Conservation (phyloP, 2,888 invertebrate species). For the Heliconius aoede region DNA sequence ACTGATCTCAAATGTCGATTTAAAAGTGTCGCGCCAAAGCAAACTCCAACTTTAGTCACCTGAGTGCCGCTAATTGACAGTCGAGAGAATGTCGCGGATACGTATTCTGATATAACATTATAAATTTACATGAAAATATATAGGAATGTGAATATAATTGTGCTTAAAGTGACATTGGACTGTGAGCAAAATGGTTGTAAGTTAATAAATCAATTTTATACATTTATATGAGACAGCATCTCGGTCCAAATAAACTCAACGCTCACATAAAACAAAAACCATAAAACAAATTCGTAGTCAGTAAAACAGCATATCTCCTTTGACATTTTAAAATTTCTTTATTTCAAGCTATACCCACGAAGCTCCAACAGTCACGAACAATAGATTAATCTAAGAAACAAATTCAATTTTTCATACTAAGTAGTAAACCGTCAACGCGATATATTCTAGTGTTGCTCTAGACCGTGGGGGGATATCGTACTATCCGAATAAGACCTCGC, state of each 20-base stretch:
- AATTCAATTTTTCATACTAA: conserved; percentile 16
- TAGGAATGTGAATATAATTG: no score
- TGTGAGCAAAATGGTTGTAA: no score
- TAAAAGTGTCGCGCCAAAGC: conserved; percentile 24
- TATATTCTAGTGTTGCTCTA: conserved; percentile 24
- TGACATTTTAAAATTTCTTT: background rate
- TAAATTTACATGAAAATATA: background rate
- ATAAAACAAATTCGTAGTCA: background rate
- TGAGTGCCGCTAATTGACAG: conserved; percentile 26
- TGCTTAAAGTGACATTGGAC: no score
- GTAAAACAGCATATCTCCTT: background rate
- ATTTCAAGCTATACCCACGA: background rate
- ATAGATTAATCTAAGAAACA: conserved; percentile 9
- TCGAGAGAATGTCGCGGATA: conserved; percentile 19
- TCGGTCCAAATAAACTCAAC: background rate
- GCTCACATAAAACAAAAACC: no score
- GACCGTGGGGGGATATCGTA: conserved; percentile 21
- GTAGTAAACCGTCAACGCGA: conserved; percentile 7
- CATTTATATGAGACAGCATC: no score
- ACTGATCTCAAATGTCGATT: background rate
- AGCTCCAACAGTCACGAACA: conserved; percentile 3
- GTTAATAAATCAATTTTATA: no score
- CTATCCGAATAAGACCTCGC: conserved; percentile 49
- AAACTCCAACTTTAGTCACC: conserved; percentile 21
- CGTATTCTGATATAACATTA: conserved; percentile 24